phyloP scores from a whole-genome alignment of 1,140 invertebrate genomes.

The Drosophila ohnishii region DNA sequence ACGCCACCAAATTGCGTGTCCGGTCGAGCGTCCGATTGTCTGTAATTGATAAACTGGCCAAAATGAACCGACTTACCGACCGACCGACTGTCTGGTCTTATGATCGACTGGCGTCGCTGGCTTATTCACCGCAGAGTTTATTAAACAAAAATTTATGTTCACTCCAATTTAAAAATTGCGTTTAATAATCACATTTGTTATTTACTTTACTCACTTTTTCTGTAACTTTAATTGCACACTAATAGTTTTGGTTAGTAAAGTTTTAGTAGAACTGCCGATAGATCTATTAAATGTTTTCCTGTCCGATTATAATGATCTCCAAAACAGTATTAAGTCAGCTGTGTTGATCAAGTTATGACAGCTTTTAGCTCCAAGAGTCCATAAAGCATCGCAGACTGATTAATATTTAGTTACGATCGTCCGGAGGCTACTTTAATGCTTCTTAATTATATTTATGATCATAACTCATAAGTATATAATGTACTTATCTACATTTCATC shows the following conservation, averaged over 20 bases:
- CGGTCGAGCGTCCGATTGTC: constrained; percentile 40
- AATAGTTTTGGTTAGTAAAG: constrained; percentile 57
- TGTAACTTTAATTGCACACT: constrained; percentile 58
- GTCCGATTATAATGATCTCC: constrained; percentile 12
- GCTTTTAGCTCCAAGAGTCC: constrained; percentile 1
- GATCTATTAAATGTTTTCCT: constrained; percentile 12
- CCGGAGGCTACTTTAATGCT: constrained; percentile 1
- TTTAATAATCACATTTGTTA: constrained; percentile 46
- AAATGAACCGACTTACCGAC: constrained; percentile 46
- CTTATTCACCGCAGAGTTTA: constrained; percentile 47
- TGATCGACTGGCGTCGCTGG: constrained; percentile 25
- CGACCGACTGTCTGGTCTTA: constrained; percentile 36
- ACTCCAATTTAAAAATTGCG: constrained; percentile 38
- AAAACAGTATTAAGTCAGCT: constrained; percentile 31
- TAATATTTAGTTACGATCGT: constrained; percentile 18
- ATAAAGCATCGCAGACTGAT: constrained; percentile 13
- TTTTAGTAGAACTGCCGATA: constrained; percentile 28
- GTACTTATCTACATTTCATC: neutral
- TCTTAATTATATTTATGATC: constrained; percentile 14
- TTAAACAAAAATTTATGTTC: constrained; percentile 60
- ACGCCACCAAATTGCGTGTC: constrained; percentile 60
- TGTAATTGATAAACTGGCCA: constrained; percentile 76
- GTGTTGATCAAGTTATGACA: constrained; percentile 41
- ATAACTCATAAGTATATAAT: neutral
- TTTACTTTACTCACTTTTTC: constrained; percentile 18